Evolutionary conservation across 2,113 vertebrate species (phyloP).

Genomic region (Strigops habroptila): DNA sequence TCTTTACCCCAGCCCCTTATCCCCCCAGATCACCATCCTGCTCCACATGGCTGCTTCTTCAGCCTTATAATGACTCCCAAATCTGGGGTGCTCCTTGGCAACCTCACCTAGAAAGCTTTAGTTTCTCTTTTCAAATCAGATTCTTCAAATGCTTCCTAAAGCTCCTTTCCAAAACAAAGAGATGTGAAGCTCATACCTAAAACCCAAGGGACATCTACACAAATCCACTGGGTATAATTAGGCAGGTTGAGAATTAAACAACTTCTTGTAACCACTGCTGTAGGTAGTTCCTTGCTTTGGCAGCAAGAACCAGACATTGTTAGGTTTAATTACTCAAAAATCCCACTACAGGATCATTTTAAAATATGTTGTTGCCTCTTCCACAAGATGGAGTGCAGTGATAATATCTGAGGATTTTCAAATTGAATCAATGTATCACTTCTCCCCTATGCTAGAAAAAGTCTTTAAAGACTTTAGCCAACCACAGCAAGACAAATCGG

Average conservation of each 20-base stretch:
- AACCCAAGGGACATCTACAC: neutral
- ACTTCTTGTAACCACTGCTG: neutral
- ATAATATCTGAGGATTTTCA: conserved; percentile 39
- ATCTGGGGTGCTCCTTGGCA: neutral
- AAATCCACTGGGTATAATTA: neutral
- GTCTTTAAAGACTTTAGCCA: neutral
- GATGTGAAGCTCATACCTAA: neutral
- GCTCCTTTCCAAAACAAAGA: neutral
- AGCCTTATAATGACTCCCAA: neutral
- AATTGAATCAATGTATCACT: conserved; percentile 10
- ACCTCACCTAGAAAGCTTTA: neutral
- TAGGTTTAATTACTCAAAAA: conserved; percentile 13
- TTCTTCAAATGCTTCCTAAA: neutral
- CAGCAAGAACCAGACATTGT: neutral
- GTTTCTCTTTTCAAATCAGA: neutral
- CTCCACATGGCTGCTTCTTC: neutral
- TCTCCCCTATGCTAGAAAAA: neutral
- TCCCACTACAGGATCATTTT: neutral
- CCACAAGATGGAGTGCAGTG: conserved; percentile 55
- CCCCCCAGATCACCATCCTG: neutral
- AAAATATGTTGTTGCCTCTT: conserved; percentile 23
- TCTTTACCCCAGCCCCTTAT: neutral
- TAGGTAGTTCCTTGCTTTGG: neutral
- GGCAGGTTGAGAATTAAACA: neutral
- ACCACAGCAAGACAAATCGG: neutral